phyloP scores from a whole-genome alignment of 2,113 vertebrate species.

The Dicentrarchus labrax region DNA sequence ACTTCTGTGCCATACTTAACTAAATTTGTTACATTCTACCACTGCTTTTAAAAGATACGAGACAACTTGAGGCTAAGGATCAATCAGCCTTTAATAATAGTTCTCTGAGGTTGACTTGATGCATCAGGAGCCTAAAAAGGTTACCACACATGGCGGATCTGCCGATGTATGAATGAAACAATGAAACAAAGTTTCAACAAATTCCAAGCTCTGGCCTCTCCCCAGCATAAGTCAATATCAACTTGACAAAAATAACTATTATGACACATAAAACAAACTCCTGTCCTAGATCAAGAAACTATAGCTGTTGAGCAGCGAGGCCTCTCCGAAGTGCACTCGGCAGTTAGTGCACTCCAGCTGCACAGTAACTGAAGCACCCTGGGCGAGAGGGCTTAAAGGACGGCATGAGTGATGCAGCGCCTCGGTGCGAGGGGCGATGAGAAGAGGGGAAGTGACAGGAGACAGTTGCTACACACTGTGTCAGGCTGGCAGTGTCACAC shows the following conservation, averaged over 20 bases:
- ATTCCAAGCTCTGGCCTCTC: neutral
- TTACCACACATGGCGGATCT: neutral
- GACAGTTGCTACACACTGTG: slow-evolving; percentile 79
- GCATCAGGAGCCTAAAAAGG: neutral
- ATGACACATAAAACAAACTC: slow-evolving; percentile 36
- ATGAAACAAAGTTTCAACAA: neutral
- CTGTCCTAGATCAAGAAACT: slow-evolving; percentile 39
- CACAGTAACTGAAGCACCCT: slow-evolving; percentile 54
- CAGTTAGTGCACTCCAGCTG: slow-evolving; percentile 56
- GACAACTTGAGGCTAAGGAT: neutral
- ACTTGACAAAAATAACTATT: slow-evolving; percentile 22
- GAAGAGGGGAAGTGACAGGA: slow-evolving; percentile 78
- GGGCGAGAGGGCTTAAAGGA: slow-evolving; percentile 53
- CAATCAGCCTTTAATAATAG: neutral
- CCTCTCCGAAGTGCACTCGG: slow-evolving; percentile 51
- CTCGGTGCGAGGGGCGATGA: slow-evolving; percentile 29
- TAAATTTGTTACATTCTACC: neutral
- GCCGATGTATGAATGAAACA: too few species aligned
- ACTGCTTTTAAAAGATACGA: neutral
- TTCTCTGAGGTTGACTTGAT: neutral
- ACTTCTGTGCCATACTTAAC: neutral
- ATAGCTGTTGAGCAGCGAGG: slow-evolving; percentile 16
- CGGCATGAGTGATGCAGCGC: slow-evolving; percentile 30
- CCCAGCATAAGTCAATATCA: neutral
- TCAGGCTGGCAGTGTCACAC: slow-evolving; percentile 80